phyloP scores from a whole-genome alignment of 2,113 vertebrate species.

The Lota lota region DNA sequence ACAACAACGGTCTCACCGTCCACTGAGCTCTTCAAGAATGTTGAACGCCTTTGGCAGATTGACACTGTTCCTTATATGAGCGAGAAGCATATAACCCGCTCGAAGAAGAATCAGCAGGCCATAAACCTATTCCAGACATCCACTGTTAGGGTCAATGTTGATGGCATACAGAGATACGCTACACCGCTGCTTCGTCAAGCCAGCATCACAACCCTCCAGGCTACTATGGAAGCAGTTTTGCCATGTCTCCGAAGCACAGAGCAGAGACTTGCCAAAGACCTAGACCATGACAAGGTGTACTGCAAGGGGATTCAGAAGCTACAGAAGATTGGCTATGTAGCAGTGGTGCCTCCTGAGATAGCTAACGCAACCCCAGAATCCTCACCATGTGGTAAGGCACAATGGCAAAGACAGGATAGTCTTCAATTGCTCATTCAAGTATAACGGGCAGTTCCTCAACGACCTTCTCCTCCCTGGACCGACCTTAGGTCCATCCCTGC shows the following conservation, averaged over 20 bases:
- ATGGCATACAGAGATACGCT: constrained; percentile 4
- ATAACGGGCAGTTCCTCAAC: constrained; percentile 1
- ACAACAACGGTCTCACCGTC: neutral
- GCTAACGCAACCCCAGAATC: too few species aligned
- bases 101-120: constrained; percentile 5
- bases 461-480: constrained; percentile 2
- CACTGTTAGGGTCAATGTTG: neutral
- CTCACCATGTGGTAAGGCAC: constrained; percentile 1
- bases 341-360: too few species aligned
- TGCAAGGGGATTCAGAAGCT: too few species aligned
- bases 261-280: too few species aligned
- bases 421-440: constrained; percentile 13
- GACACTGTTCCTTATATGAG: neutral
- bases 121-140: neutral
- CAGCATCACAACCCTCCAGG: too few species aligned
- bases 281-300: too few species aligned
- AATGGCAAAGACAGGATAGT: constrained; percentile 6
- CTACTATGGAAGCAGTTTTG: too few species aligned
- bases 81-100: neutral
- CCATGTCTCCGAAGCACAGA: too few species aligned
- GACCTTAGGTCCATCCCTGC: constrained; percentile 1
- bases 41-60: constrained; percentile 1
- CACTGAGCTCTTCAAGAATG: constrained; percentile 6
- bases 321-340: too few species aligned
- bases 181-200: constrained; percentile 7